Evolutionary conservation across 2,113 vertebrate genomes (phyloP).

Genomic region (Paramisgurnus dabryanus): DNA sequence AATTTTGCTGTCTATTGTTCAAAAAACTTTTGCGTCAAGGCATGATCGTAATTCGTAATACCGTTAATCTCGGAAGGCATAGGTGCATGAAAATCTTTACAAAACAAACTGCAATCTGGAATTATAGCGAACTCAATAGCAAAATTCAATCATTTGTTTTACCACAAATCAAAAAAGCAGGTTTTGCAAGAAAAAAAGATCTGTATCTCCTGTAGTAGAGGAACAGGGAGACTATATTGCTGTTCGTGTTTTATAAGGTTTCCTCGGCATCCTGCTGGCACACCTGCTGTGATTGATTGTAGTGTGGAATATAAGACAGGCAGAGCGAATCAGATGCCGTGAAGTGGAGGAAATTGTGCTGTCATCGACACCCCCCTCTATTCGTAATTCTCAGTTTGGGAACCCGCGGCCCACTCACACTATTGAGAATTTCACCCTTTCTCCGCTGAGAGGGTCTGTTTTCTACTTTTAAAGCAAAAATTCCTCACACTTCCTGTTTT

Average conservation of each 20-base stretch:
- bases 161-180: no score
- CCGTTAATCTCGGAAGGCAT: no score
- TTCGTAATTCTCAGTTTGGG: constrained; percentile 14
- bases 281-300: constrained; percentile 40
- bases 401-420: neutral
- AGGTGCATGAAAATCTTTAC: no score
- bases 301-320: neutral
- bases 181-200: neutral
- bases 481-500: neutral
- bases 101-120: no score
- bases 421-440: neutral
- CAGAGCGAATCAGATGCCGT: constrained; percentile 7
- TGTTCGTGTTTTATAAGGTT: neutral
- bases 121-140: no score
- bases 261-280: neutral
- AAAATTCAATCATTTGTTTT: no score
- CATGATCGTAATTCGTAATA: neutral
- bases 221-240: neutral
- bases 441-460: neutral
- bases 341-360: constrained; percentile 21
- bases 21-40: neutral
- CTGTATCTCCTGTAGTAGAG: neutral
- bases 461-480: neutral
- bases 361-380: constrained; percentile 19
- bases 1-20: no score